Evolutionary conservation across 2,113 vertebrate genomes (phyloP), one percentile per base, ranked within the genome.

Genomic region (Pangasianodon gigas): DNA sequence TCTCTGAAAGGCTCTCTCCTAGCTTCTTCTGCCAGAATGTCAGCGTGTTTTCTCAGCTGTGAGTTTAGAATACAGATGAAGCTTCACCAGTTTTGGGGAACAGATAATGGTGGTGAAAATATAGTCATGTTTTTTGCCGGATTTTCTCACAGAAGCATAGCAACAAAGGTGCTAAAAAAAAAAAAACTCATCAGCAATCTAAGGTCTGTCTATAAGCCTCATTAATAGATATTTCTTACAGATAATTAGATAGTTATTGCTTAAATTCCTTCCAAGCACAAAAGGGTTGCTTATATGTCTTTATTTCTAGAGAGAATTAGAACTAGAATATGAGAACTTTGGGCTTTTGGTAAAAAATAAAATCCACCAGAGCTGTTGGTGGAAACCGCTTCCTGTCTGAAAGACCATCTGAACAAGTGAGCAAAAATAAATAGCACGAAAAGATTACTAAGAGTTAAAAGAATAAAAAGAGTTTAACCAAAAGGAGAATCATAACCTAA

Each of bases 41-140:
- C 84, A 80, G 84, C 89, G 92, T 94, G 93, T 95, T 95, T 95
- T 96, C 90, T 94, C 95, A 96, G 94, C 95, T 95, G 96, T 93
- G 92, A 93, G 93, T 91, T 93, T 93, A 90, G 93, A 94, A 94
- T 91, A 93, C 92, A 95, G 94, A 95, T 92, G 89, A 89, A 91
- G 52, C 37, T 84, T 87, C 79, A 84, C 79, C 46, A 79, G 21
- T 54, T 26, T 62, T 48, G 19, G n/a, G 77, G 44, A 54, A 58
- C 82, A 14, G 46, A 79, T 37, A 82, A 56, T 41, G 1, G 18
- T 58, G 18, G 19, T 41, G 19, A 84, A 84, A 41, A 24, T 24
- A 60, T 24, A 2, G 1, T 84, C 1, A 13, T 18, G 9, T 41
- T 44, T 71, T 51, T 81, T 52, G 79, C 48, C 52, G 6, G 52